These are phyloP conservation scores for Anguilla marmorata DNA, from an alignment of 2,797 vertebrate species.

Conservation along the genomic window DNA sequence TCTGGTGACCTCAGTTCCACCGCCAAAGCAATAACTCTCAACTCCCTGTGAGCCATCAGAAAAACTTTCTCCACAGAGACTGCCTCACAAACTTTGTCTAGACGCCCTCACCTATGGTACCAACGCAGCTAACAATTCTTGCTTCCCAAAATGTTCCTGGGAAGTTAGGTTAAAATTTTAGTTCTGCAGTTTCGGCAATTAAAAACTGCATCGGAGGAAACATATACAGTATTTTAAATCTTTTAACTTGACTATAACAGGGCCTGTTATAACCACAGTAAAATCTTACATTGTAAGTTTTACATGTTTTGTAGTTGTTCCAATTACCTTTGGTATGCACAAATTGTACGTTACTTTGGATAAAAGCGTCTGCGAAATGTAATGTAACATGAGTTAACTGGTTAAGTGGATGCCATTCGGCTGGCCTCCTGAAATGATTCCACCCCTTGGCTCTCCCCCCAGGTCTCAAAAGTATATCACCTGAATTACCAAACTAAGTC, in stretches of 20 bases:
- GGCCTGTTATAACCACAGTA: too few species aligned
- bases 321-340: too few species aligned
- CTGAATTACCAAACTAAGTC: background rate
- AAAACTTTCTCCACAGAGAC: background rate
- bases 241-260: too few species aligned
- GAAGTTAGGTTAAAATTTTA: too few species aligned
- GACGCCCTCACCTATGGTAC: background rate
- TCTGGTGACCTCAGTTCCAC: slow-evolving; percentile 11
- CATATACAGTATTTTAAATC: too few species aligned
- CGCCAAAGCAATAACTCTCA: background rate
- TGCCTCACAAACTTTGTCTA: background rate
- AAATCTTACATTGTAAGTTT: too few species aligned
- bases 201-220: too few species aligned
- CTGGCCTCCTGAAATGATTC: background rate
- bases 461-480: background rate
- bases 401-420: background rate
- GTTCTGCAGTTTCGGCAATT: background rate
- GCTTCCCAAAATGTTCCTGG: too few species aligned
- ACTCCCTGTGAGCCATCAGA: background rate
- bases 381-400: background rate
- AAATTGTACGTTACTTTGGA: too few species aligned
- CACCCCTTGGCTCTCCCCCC: background rate
- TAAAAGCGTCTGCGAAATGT: too few species aligned
- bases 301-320: too few species aligned
- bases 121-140: background rate